These are phyloP conservation scores for Cydia fagiglandana DNA, from an alignment of 1,140 invertebrate genomes.

Conservation along the genomic window DNA sequence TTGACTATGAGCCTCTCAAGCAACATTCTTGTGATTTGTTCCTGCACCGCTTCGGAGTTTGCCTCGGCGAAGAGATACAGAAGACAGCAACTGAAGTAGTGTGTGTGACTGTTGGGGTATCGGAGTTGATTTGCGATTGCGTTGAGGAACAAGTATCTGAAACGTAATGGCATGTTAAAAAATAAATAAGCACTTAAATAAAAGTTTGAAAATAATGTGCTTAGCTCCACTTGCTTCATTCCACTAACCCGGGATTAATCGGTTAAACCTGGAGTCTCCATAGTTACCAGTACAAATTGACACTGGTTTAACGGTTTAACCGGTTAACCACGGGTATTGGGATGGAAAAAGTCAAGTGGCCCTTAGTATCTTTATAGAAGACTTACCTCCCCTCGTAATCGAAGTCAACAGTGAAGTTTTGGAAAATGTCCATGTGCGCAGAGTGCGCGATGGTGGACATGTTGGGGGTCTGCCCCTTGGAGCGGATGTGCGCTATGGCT, in stretches of 20 bases:
- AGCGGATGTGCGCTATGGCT: slow-evolving; percentile 93
- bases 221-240: too few species aligned
- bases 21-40: slow-evolving; percentile 94
- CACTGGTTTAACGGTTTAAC: too few species aligned
- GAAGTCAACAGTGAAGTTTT: slow-evolving; percentile 97
- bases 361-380: too few species aligned
- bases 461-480: slow-evolving; percentile 93
- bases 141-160: slow-evolving; percentile 95
- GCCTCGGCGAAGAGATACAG: slow-evolving; percentile 99
- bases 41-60: slow-evolving; percentile 97
- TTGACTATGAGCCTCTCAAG: slow-evolving; percentile 98
- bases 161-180: slow-evolving; percentile 8
- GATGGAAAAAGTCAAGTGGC: too few species aligned
- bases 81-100: slow-evolving; percentile 99
- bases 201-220: background rate
- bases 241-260: too few species aligned
- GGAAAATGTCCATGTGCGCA: slow-evolving; percentile 99
- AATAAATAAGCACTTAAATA: background rate
- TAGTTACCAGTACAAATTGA: too few species aligned
- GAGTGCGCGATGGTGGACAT: slow-evolving; percentile 98
- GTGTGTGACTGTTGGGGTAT: slow-evolving; percentile 99
- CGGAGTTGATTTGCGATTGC: slow-evolving; percentile 98
- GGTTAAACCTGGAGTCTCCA: too few species aligned
- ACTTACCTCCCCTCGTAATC: slow-evolving; percentile 93
- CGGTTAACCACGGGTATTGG: too few species aligned